Evolutionary conservation across 2,888 invertebrate genomes (phyloP), one percentile per base, ranked within the genome.

Genomic region (Pristionchus exspectatus): DNA sequence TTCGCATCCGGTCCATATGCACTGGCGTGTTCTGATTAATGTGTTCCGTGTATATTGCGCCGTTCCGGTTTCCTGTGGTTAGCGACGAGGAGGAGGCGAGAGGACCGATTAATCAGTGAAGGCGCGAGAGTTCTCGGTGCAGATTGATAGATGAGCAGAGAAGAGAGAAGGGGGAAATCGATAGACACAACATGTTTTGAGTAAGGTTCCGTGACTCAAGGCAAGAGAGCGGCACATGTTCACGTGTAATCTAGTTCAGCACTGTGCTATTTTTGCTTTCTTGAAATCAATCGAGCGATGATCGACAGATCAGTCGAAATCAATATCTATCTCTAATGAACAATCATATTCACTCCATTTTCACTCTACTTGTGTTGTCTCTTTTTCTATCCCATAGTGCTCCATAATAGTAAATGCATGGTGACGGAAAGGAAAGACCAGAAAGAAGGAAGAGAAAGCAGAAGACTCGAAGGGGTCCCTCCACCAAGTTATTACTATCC

Each of bases 321-420:
- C 44, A 50, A 9, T 50, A 10, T 5, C 2, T 21, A 63, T n/a
- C 21, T 63, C n/a, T 7, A 63, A 24, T 24, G n/a, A 63, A 56
- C 24, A 3, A 9, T 21, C n/a, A 63, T 1, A 63, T 63, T 63
- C 63, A 63, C 63, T 10, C 3, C n/a, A 56, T 63, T 63, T 24
- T 24, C 24, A 18, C 27, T 69, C 69, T 69, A 7, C 27, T 33
- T 69, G 69, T 69, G 33, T 72, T 72, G 30, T 72, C 72, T 30
- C 33, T 50, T 63, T n/a, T 63, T n/a, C 63, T 63, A n/a, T n/a
- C 63, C 63, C 38, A 81, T 81, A 81, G 81, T 81, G 81, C 81
- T n/a, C 81, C 81, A 81, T 81, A 81, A 81, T 81, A 81, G n/a
- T 50, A 81, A 81, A 81, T 81, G 81, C 81, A 81, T 81, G 81